Evolutionary conservation across 2,888 invertebrate species (phyloP), one percentile per base, ranked within the genome.

Genomic region (Noctua janthe): DNA sequence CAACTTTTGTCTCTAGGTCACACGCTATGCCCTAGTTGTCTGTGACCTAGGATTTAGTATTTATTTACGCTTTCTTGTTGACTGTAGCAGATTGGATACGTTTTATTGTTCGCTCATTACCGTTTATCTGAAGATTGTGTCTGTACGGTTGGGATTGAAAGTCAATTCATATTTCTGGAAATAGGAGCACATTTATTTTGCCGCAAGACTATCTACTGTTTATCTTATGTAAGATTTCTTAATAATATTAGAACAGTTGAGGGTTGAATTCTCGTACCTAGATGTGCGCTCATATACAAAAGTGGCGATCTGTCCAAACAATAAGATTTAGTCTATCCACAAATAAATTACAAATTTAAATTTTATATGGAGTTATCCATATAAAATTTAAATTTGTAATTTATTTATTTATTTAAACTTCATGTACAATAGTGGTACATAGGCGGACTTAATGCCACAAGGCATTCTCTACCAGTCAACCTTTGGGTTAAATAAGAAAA

Each of bases 51-150:
- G 78, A 83, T 83, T 81, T 83, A 83, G 47, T 81, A 83, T 81
- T 81, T 81, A 83, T 77, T 81, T 81, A 83, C 81, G 78, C 62
- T 78, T 13, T 66, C 78, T 70, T 81, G 84, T 81, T 77, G 70
- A 84, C 81, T 56, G 70, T 15, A 11, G 84, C 29, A 49, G 81
- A 81, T 81, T 81, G 84, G 81, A 78, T 78, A 20, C 64, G 78
- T 84, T 81, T 81, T 84, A 81, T 54, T 84, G 81, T 84, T 39
- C 11, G 47, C 62, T 81, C 84, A 81, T 81, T 81, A 81, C 78
- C 39, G 62, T 81, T 71, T 76, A 77, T 81, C 70, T 54, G 54
- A 2, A 39, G 47, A 71, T 84, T 84, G 84, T 62, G 54, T n/a
- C 47, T 83, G 70, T 84, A 49, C 29, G n/a, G 39, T 17, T 8